Evolutionary conservation across 2,797 vertebrate genomes (phyloP), one percentile per base, ranked within the genome.

Genomic region (Sciaenops ocellatus): DNA sequence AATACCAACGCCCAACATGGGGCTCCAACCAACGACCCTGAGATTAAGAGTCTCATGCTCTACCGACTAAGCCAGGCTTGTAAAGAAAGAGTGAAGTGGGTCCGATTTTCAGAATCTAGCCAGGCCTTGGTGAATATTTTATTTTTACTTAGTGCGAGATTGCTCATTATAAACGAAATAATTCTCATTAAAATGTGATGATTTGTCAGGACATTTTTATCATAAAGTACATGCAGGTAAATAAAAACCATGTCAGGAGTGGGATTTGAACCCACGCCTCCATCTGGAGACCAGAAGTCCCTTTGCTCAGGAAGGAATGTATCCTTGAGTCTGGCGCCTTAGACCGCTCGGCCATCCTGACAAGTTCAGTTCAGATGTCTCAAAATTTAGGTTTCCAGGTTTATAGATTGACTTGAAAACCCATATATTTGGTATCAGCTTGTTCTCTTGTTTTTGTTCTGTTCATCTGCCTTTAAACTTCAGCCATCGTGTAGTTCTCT

Each of bases 41-140:
- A 88, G 86, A 88, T 89, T 83, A 89, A 90, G 83, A 88, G 80
- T 88, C 82, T 90, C 82, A 86, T 86, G 85, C 90, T 88, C 82
- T 88, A 82, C 81, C 69, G 69, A 89, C 86, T 91, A 85, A 89
- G 87, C 80, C 80, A 38, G 78, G 78, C 85, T 41, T 41, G 38
- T 0, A 7, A 34, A 34, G 5, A 34, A 34, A 34, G 26, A 26
- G 3, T 2, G 26, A 26, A 26, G 26, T 7, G 6, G 30, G 30
- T 34, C 26, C 26, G 3, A 26, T 3, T 26, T 26, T 26, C 26
- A 26, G 26, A 26, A 26, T 3, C 26, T 26, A 26, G 26, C 26
- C 26, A 26, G 26, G 26, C 26, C 3, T 2, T 26, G 26, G 26
- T 26, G 26, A 26, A 26, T 3, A 26, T 26, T 26, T 26, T 26